Conservation (phyloP, 2,888 invertebrate genomes). For the Drosophila yooni region DNA sequence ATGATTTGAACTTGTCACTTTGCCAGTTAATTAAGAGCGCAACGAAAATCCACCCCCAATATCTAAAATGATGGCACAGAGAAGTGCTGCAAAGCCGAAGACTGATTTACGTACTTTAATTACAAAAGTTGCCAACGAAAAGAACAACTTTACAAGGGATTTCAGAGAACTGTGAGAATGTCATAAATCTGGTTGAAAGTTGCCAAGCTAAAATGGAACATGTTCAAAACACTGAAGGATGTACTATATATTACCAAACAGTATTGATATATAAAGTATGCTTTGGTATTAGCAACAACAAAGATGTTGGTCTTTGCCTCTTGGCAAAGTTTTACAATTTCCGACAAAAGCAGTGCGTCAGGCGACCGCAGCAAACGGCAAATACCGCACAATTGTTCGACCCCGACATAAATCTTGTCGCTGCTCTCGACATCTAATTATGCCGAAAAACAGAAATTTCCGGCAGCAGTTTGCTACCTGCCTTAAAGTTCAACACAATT, state of each 20-base stretch:
- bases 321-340: constrained; percentile 39
- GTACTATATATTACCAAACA: background rate
- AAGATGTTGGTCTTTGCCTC: constrained; percentile 33
- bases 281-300: background rate
- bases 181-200: constrained; percentile 47
- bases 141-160: constrained; percentile 25
- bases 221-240: background rate
- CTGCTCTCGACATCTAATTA: constrained; percentile 52
- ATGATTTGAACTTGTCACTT: constrained; percentile 50
- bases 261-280: background rate
- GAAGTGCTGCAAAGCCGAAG: background rate
- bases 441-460: constrained; percentile 52
- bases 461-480: constrained; percentile 45
- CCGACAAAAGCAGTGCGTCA: constrained; percentile 28
- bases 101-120: constrained; percentile 58
- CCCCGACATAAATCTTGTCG: constrained; percentile 46
- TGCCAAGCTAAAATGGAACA: constrained; percentile 10
- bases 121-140: constrained; percentile 28
- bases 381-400: constrained; percentile 15
- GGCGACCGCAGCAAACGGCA: constrained; percentile 54
- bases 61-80: background rate
- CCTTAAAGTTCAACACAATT: constrained; percentile 32
- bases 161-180: constrained; percentile 15
- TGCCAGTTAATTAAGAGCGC: constrained; percentile 44
- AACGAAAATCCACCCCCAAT: constrained; percentile 26